Evolutionary conservation across 2,797 vertebrate genomes (phyloP), one percentile per base, ranked within the genome.

Genomic region (Gouania willdenowi): DNA sequence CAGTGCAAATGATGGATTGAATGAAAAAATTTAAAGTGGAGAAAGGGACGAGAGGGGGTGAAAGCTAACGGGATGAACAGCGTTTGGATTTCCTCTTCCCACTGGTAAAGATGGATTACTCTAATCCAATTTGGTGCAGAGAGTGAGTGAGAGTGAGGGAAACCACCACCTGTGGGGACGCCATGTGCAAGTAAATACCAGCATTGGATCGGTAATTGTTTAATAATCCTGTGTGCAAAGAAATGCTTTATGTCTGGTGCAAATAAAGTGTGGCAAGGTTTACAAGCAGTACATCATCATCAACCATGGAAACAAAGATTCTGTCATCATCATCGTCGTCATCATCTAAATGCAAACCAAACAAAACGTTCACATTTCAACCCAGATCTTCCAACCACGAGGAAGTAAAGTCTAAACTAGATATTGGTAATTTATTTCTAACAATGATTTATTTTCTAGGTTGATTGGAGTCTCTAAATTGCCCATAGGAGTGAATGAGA

Each of bases 111-210:
- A 7, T 42, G 66, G 75, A 79, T 82, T 79, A 76, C 28, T 38
- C 23, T 77, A 75, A 79, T 74, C 71, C 65, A 49, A 59, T 72
- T 74, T 53, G 31, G 38, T 5, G 24, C 8, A 26, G 12, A 47
- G 27, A 40, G 22, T 22, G 14, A 42, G 14, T 47, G 24, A 44
- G 15, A 8, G 21, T 39, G 28, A 21, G 34, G 22, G 41, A 52
- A 38, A 2, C 7, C 11, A 4, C 23, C 0, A 22, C 12, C 3
- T 13, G 4, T 25, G 26, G 1, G 18, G 4, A 6, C 20, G 12
- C 61, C 39, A 42, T 47, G 55, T 51, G 45, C 40, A 58, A 66
- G 46, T 55, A 66, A 57, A 38, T 36, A 19, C 25, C 2, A 18
- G 2, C 3, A 19, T 12, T 4, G n/a, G 3, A 24, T 5, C 18